phyloP scores from a whole-genome alignment of 2,888 invertebrate species.

The Ochropacha duplaris region DNA sequence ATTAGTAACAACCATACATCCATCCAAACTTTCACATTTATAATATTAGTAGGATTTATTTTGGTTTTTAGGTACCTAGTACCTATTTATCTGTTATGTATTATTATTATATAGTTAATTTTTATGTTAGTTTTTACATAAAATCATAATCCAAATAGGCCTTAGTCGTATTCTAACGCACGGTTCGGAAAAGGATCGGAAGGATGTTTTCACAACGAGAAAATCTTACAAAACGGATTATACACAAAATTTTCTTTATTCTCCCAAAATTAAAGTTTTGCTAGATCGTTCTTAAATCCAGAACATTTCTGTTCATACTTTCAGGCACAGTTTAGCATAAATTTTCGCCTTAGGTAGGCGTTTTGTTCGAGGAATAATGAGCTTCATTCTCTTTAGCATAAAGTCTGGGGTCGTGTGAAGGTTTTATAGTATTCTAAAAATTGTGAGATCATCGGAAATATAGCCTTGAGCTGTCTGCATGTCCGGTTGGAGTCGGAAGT shows the following conservation, averaged over 20 bases:
- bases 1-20: too few relatives aligned
- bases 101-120: too few relatives aligned
- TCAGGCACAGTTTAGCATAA: constrained; percentile 1
- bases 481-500: constrained; percentile 38
- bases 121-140: too few relatives aligned
- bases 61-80: too few relatives aligned
- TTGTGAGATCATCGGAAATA: constrained; percentile 28
- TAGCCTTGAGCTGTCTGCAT: constrained; percentile 38
- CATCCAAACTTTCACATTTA: too few relatives aligned
- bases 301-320: background rate
- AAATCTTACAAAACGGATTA: background rate
- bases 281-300: background rate
- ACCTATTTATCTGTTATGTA: too few relatives aligned
- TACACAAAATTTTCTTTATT: background rate
- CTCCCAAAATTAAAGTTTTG: background rate
- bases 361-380: background rate
- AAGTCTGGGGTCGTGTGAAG: constrained; percentile 19
- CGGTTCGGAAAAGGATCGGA: too few relatives aligned
- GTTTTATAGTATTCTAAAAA: constrained; percentile 19
- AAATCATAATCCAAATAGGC: too few relatives aligned
- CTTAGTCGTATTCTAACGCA: background rate
- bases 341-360: background rate
- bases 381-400: constrained; percentile 6
- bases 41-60: too few relatives aligned
- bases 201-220: background rate